These are phyloP conservation scores for Ophioderma brevispina DNA, from an alignment of 35 echinoderm and acorn worm genomes.

Conservation along the genomic window DNA sequence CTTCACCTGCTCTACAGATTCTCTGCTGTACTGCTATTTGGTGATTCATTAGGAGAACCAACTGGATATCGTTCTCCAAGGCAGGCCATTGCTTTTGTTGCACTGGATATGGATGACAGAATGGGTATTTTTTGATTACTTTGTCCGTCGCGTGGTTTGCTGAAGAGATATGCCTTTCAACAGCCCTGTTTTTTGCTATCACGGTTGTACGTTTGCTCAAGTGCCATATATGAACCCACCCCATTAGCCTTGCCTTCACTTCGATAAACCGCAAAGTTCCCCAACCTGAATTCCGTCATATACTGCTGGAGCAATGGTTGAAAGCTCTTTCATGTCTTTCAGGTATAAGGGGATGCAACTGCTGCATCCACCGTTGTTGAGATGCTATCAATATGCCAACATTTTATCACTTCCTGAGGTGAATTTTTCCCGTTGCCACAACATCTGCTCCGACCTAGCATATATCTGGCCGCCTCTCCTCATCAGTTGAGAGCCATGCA, in stretches of 20 bases:
- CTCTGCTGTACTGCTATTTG: background rate
- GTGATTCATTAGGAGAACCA: background rate
- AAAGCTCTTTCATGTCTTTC: background rate
- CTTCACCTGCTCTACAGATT: background rate
- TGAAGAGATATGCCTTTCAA: too few species aligned
- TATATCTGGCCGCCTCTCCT: too few species aligned
- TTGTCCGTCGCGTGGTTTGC: too few species aligned
- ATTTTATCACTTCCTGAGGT: background rate
- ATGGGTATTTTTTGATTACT: too few species aligned
- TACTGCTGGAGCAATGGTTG: background rate
- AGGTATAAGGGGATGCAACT: background rate
- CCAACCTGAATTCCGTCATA: background rate
- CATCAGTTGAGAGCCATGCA: too few species aligned
- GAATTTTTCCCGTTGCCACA: background rate
- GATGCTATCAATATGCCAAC: background rate
- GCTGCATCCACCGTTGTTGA: background rate
- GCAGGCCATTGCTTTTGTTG: conserved; percentile 19
- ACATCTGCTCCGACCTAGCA: too few species aligned
- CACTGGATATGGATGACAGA: too few species aligned
- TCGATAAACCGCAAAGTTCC: background rate
- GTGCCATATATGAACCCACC: background rate
- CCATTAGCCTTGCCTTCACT: background rate
- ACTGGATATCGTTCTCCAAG: background rate
- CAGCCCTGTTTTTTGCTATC: conserved; percentile 21
- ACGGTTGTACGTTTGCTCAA: conserved; percentile 47